Conservation (phyloP, 1,140 invertebrate genomes). For the Tenebrio molitor region DNA sequence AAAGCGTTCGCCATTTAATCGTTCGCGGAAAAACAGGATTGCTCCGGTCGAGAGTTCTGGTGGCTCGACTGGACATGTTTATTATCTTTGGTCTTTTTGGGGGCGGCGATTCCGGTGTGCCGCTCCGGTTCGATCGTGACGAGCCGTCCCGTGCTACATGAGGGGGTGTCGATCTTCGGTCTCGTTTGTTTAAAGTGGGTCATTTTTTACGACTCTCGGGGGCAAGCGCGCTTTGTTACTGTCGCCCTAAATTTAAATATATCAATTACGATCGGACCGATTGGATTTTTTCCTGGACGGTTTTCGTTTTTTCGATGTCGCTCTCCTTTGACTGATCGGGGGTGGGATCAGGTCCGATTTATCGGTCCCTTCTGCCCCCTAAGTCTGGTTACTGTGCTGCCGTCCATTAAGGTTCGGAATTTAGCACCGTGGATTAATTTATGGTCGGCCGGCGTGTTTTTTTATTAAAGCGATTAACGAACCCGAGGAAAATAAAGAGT, state of each 20-base stretch:
- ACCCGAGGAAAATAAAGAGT: conserved; percentile 4
- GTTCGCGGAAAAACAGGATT: too few relatives aligned
- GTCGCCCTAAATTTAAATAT: conserved; percentile 7
- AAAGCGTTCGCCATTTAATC: too few relatives aligned
- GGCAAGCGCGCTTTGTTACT: not conserved
- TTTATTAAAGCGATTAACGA: not conserved
- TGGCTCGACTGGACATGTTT: too few relatives aligned
- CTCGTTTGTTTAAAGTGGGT: conserved; percentile 23
- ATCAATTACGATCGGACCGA: conserved; percentile 22
- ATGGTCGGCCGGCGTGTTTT: not conserved
- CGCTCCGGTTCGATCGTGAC: not conserved
- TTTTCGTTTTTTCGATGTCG: conserved; percentile 12
- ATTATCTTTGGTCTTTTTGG: too few relatives aligned
- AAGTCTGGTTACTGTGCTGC: too few relatives aligned
- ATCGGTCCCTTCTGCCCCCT: too few relatives aligned
- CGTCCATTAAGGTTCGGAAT: too few relatives aligned
- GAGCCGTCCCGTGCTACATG: conserved; percentile 13
- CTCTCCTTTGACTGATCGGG: too few relatives aligned
- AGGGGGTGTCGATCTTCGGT: conserved; percentile 27
- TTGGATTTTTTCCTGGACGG: conserved; percentile 1
- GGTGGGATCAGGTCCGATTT: too few relatives aligned
- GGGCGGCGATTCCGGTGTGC: too few relatives aligned
- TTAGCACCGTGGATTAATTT: not conserved
- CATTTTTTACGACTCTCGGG: conserved; percentile 2
- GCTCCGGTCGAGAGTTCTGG: too few relatives aligned